Conservation (phyloP, 2,888 invertebrate species). For the Orthonevra nobilis region DNA sequence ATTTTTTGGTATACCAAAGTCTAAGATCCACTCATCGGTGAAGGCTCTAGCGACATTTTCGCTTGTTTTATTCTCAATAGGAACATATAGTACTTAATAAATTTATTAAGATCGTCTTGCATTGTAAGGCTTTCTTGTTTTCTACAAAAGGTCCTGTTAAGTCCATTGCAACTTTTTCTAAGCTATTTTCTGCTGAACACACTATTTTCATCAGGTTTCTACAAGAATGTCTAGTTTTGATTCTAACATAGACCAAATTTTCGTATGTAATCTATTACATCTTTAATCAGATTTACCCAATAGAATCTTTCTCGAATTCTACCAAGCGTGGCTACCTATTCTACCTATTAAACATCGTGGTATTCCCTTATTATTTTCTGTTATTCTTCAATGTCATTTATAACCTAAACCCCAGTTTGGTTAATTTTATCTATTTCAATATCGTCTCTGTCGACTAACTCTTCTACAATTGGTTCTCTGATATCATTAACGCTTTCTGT, state of each 20-base stretch:
- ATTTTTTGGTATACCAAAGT: background rate
- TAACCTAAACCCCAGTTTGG: background rate
- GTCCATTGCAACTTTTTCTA: constrained; percentile 19
- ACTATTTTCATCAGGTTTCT: constrained; percentile 22
- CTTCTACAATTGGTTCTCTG: background rate
- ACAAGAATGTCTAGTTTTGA: constrained; percentile 11
- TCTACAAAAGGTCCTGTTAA: constrained; percentile 22
- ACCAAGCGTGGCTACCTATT: background rate
- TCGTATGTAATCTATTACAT: background rate
- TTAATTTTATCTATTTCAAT: background rate
- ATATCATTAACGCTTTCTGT: background rate
- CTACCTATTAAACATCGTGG: background rate
- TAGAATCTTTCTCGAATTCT: background rate
- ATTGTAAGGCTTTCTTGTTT: background rate
- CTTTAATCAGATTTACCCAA: background rate
- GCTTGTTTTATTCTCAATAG: constrained; percentile 6
- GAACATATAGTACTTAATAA: constrained; percentile 12
- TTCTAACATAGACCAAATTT: background rate
- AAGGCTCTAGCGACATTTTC: constrained; percentile 11
- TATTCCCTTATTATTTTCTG: background rate
- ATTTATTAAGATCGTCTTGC: constrained; percentile 21
- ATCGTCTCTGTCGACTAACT: background rate
- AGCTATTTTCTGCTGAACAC: background rate
- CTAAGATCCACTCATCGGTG: background rate
- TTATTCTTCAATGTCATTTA: background rate